These are phyloP conservation scores for Nysson spinosus DNA, from an alignment of 2,888 invertebrate species.

Conservation along the genomic window DNA sequence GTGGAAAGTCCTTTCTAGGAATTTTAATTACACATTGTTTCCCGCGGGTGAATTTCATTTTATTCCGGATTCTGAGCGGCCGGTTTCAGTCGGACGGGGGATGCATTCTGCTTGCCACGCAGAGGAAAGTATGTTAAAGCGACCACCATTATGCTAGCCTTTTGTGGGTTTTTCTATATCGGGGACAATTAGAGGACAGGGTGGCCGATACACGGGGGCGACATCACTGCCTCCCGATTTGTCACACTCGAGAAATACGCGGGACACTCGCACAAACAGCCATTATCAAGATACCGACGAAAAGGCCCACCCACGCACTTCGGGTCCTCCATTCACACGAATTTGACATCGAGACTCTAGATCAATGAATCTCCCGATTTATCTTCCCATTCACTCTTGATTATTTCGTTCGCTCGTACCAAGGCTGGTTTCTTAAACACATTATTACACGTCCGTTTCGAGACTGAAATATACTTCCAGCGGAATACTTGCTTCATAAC, in stretches of 20 bases:
- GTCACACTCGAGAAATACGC: slow-evolving; percentile 40
- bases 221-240: slow-evolving; percentile 36
- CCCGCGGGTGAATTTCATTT: background rate
- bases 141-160: background rate
- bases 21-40: slow-evolving; percentile 15
- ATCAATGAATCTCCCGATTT: slow-evolving; percentile 32
- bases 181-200: slow-evolving; percentile 12
- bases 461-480: too few species aligned
- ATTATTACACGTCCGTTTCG: too few species aligned
- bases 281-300: slow-evolving; percentile 43
- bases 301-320: slow-evolving; percentile 44
- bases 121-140: background rate
- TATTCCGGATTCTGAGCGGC: background rate
- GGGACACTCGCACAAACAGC: slow-evolving; percentile 20
- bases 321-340: slow-evolving; percentile 29
- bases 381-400: background rate
- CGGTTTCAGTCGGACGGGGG: slow-evolving; percentile 28
- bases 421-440: too few species aligned
- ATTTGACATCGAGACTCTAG: slow-evolving; percentile 28
- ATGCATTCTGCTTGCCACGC: slow-evolving; percentile 8
- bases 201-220: slow-evolving; percentile 7
- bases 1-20: slow-evolving; percentile 1
- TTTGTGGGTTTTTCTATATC: background rate
- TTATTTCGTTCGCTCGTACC: too few species aligned
- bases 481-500: too few species aligned